Conservation (phyloP, 2,797 vertebrate species). For the Anolis apletophallus region DNA sequence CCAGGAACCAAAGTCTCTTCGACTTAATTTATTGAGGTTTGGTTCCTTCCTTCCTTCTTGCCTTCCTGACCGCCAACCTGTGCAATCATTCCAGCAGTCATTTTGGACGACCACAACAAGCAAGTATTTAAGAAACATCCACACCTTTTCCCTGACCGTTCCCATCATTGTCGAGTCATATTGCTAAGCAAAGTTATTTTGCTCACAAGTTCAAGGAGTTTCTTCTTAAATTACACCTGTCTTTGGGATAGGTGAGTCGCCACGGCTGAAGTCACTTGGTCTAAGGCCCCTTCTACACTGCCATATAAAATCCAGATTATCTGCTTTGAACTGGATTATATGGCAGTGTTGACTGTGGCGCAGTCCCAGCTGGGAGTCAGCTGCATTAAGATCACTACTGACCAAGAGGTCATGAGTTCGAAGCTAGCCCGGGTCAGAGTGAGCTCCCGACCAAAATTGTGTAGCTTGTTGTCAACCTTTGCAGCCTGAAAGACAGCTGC, state of each 20-base stretch:
- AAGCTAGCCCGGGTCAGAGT: no score
- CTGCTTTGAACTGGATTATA: no score
- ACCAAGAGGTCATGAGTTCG: no score
- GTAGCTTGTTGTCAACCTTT: no score
- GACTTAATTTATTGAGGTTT: slow-evolving; percentile 17
- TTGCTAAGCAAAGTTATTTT: neutral
- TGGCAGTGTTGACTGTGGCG: no score
- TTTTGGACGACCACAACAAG: neutral
- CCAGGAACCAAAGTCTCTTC: neutral
- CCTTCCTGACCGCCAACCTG: neutral
- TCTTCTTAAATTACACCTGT: neutral
- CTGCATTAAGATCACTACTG: no score
- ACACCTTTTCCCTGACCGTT: neutral
- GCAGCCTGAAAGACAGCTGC: no score
- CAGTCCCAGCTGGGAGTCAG: no score
- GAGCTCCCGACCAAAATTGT: no score
- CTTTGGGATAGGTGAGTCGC: neutral
- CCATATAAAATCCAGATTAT: no score
- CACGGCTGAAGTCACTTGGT: neutral
- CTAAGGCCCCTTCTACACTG: no score
- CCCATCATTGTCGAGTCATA: rapidly evolving
- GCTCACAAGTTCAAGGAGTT: neutral
- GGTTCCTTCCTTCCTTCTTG: neutral
- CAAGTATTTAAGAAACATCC: neutral
- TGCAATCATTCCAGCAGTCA: slow-evolving; percentile 15